Conservation (phyloP, 2,797 vertebrate species). For the Schizopygopsis pylzovi region DNA sequence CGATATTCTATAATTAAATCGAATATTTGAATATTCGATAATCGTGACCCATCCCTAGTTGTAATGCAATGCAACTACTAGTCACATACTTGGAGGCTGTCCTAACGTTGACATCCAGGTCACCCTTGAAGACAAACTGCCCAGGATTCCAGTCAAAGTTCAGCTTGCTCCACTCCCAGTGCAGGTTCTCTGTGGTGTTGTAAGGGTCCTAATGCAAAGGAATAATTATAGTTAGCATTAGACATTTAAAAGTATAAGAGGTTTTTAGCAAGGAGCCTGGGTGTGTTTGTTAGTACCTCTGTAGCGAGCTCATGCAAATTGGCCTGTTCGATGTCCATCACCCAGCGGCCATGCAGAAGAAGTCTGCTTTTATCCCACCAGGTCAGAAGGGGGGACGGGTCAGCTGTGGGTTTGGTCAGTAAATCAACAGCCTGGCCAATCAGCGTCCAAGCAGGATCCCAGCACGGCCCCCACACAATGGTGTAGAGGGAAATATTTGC, state of each 20-base stretch:
- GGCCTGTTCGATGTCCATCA: conserved; percentile 96
- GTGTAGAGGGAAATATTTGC: conserved; percentile 94
- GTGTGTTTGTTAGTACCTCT: conserved; percentile 78
- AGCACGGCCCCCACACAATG: conserved; percentile 97
- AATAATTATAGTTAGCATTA: background rate
- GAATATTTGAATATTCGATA: too few relatives aligned
- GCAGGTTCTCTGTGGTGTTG: conserved; percentile 98
- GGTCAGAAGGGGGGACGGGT: conserved; percentile 89
- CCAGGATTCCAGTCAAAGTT: conserved; percentile 94
- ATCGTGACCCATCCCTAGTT: too few relatives aligned
- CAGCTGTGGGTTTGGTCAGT: conserved; percentile 92
- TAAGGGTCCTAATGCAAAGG: conserved; percentile 88
- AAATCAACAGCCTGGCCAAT: conserved; percentile 96
- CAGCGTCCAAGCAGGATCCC: conserved; percentile 98
- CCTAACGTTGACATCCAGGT: conserved; percentile 94
- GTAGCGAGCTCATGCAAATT: conserved; percentile 97
- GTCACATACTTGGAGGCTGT: conserved; percentile 94
- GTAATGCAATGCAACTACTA: background rate
- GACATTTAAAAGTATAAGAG: background rate
- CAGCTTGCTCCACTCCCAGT: conserved; percentile 97
- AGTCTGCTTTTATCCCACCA: conserved; percentile 99
- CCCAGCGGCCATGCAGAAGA: conserved; percentile 90
- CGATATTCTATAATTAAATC: too few relatives aligned
- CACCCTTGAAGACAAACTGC: conserved; percentile 93
- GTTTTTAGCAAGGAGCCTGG: background rate